Conservation (phyloP, 2,797 vertebrate species). For the Perodicticus potto region DNA sequence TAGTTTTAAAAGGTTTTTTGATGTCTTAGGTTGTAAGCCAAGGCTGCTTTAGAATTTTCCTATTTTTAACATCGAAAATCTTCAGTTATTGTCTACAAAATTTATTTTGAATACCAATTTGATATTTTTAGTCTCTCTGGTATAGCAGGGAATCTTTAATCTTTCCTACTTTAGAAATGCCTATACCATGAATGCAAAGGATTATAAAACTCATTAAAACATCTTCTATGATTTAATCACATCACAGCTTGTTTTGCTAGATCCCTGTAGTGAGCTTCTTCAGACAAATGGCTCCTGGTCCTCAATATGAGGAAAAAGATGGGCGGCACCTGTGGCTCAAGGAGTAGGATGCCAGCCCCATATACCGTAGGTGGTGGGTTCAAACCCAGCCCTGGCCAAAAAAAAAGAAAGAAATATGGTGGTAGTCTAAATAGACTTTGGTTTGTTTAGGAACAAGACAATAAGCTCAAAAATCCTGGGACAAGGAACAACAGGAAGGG, state of each 20-base stretch:
- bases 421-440: not conserved
- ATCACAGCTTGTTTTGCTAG: not conserved
- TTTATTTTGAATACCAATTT: slow-evolving; percentile 57
- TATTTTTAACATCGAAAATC: slow-evolving; percentile 54
- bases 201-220: slow-evolving; percentile 65
- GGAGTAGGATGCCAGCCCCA: too few species aligned
- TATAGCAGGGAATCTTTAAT: slow-evolving; percentile 35
- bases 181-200: slow-evolving; percentile 48
- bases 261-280: not conserved
- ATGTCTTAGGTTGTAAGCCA: slow-evolving; percentile 20
- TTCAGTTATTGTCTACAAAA: slow-evolving; percentile 27
- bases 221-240: slow-evolving; percentile 32
- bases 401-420: too few species aligned
- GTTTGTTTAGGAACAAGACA: not conserved
- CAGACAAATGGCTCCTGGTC: not conserved
- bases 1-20: slow-evolving; percentile 11
- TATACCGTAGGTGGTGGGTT: too few species aligned
- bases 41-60: slow-evolving; percentile 8
- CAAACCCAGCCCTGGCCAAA: too few species aligned
- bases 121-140: slow-evolving; percentile 33
- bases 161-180: slow-evolving; percentile 50
- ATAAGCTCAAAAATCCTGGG: not conserved
- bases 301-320: not conserved
- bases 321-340: too few species aligned
- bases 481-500: not conserved